Percentiles rank a stretch among this genome's conserved stretches.
These are phyloP conservation scores for Syrrhaptes paradoxus DNA, from an alignment of 2,113 vertebrate species.

Conservation along the genomic window DNA sequence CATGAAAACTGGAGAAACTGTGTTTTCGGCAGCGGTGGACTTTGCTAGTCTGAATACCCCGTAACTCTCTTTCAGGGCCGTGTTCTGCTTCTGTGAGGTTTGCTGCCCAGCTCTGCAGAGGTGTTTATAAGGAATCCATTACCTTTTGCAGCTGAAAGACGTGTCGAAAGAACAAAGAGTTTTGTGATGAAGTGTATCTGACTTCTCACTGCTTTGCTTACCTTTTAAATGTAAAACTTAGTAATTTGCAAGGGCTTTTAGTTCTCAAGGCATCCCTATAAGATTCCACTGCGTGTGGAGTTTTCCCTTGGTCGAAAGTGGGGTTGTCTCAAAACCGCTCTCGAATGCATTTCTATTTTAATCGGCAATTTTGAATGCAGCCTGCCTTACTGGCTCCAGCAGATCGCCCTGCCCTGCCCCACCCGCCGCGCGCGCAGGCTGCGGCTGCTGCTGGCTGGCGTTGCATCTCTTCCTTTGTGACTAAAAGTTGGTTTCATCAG, in stretches of 20 bases:
- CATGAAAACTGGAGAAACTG: background rate
- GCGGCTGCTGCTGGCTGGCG: background rate
- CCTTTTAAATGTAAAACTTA: slow-evolving; percentile 61
- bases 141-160: background rate
- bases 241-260: slow-evolving; percentile 44
- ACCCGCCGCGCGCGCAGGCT: slow-evolving; percentile 14
- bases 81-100: background rate
- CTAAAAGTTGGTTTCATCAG: background rate
- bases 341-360: slow-evolving; percentile 34
- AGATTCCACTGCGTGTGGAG: background rate
- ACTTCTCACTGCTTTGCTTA: slow-evolving; percentile 58
- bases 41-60: background rate
- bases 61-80: background rate
- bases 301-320: background rate
- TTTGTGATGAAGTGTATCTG: slow-evolving; percentile 49
- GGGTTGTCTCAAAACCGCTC: slow-evolving; percentile 28
- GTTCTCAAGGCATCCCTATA: slow-evolving; percentile 26
- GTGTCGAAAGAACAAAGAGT: slow-evolving; percentile 54
- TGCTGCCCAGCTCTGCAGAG: background rate
- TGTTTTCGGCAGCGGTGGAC: background rate
- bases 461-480: background rate
- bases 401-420: slow-evolving; percentile 12
- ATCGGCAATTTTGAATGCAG: slow-evolving; percentile 33
- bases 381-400: slow-evolving; percentile 57
- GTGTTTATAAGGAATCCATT: slow-evolving; percentile 31